Evolutionary conservation across 2,888 invertebrate genomes (phyloP).

Genomic region (Diaperis boleti): DNA sequence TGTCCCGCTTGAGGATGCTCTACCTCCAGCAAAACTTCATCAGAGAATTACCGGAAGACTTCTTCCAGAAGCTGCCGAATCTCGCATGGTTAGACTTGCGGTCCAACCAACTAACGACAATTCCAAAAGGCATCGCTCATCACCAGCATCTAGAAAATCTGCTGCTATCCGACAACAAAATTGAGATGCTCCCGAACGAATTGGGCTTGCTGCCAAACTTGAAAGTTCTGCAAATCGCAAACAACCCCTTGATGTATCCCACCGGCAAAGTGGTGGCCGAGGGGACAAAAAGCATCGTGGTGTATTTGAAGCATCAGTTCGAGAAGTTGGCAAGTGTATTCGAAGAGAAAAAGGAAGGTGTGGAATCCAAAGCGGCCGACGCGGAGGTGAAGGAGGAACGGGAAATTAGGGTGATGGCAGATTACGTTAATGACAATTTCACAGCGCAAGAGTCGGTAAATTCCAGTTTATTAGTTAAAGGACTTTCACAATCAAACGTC

Average conservation of each 20-base stretch:
- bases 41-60: constrained; percentile 68
- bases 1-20: constrained; percentile 66
- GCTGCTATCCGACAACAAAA: constrained; percentile 73
- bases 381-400: constrained; percentile 1
- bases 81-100: constrained; percentile 77
- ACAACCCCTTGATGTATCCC: constrained; percentile 75
- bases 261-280: constrained; percentile 68
- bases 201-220: constrained; percentile 71
- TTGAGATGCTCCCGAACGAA: constrained; percentile 73
- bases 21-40: constrained; percentile 72
- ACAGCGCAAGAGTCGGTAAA: not conserved
- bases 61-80: constrained; percentile 70
- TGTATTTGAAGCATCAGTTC: constrained; percentile 58
- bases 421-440: not conserved
- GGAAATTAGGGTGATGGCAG: constrained; percentile 5
- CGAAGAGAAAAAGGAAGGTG: not conserved
- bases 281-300: constrained; percentile 65
- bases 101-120: constrained; percentile 70
- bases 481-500: constrained; percentile 23
- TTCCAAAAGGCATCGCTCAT: constrained; percentile 71
- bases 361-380: not conserved
- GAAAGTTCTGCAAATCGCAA: constrained; percentile 72
- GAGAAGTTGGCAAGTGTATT: constrained; percentile 41
- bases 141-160: constrained; percentile 73
- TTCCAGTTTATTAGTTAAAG: constrained; percentile 5